These are phyloP conservation scores for Anhinga rufa DNA, from an alignment of 2,113 vertebrate species.

Conservation along the genomic window DNA sequence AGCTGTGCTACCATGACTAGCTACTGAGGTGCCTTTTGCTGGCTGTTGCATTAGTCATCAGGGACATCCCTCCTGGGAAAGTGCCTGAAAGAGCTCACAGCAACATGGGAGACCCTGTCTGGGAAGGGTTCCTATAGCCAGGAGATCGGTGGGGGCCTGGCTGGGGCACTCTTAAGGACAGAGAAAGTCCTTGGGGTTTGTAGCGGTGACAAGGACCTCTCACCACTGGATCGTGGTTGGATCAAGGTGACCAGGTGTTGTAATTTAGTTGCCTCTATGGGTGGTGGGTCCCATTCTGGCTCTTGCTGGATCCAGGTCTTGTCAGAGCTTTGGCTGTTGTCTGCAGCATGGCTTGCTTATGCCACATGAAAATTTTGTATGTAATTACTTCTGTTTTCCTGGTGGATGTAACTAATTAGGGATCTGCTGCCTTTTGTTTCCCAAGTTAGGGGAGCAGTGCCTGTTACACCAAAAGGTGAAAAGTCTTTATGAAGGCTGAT, in stretches of 20 bases:
- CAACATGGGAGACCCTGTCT: background rate
- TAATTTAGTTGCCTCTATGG: accelerated
- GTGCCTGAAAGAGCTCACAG: background rate
- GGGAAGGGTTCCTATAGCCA: background rate
- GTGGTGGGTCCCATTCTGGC: background rate
- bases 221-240: background rate
- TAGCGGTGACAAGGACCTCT: background rate
- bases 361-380: background rate
- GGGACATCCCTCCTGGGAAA: background rate
- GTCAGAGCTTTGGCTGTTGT: background rate
- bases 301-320: background rate
- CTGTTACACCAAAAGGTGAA: background rate
- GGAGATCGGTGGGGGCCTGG: background rate
- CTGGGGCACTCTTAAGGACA: background rate
- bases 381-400: background rate
- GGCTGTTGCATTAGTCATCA: background rate
- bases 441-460: background rate
- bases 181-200: background rate
- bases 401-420: background rate
- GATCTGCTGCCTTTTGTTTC: background rate
- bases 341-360: background rate
- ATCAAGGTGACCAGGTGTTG: accelerated
- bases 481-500: background rate
- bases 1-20: accelerated
- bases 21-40: background rate